Evolutionary conservation across 2,888 invertebrate genomes (phyloP).

Genomic region (Perizoma affinitatum): DNA sequence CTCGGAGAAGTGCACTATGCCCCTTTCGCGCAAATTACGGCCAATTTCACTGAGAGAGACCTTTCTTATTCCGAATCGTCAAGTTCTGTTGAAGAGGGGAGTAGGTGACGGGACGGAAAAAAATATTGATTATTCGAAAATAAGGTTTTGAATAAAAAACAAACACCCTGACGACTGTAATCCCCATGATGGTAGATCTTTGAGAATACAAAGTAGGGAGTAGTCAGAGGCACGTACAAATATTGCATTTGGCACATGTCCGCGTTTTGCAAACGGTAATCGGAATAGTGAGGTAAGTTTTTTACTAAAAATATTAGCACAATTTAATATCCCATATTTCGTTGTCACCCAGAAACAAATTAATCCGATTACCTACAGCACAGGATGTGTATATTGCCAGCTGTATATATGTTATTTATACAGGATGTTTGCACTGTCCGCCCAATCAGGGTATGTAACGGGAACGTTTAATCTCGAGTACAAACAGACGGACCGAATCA

Average conservation of each 20-base stretch:
- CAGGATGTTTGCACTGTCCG: constrained; percentile 32
- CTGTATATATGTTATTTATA: constrained; percentile 20
- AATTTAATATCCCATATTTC: neutral
- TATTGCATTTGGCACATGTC: no score
- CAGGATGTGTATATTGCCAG: constrained; percentile 24
- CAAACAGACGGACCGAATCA: constrained; percentile 34
- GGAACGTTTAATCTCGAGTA: constrained; percentile 34
- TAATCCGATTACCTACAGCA: constrained; percentile 20
- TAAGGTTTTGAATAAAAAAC: no score
- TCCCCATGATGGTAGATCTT: no score
- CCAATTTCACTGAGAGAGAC: constrained; percentile 22
- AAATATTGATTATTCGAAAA: neutral
- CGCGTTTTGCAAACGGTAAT: no score
- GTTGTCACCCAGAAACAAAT: constrained; percentile 3
- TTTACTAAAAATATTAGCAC: neutral
- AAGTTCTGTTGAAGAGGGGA: constrained; percentile 16
- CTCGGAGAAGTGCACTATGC: constrained; percentile 30
- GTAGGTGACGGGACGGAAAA: constrained; percentile 6
- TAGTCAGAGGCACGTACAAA: no score
- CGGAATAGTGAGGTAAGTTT: neutral
- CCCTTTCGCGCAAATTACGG: constrained; percentile 32
- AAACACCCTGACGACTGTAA: no score
- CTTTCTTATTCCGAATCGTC: constrained; percentile 16
- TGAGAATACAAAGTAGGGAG: no score
- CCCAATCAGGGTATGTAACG: constrained; percentile 35